Base-by-base conservation (phyloP, 2,888 invertebrate genomes). In the Temnothorax rugatulus region DNA sequence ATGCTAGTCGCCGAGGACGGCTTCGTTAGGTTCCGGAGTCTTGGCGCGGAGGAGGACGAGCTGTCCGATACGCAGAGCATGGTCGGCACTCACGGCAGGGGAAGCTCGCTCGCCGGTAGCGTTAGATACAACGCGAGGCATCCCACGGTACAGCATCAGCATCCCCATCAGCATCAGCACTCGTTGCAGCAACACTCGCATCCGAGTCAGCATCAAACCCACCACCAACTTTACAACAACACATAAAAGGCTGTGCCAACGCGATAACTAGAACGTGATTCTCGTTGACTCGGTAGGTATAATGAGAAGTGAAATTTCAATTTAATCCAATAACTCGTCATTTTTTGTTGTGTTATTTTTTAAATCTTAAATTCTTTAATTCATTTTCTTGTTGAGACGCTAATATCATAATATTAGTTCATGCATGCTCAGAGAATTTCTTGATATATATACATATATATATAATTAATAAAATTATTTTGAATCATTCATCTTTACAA, bases 1-100 rank as follows among this genome's bases (percentile, higher is more conserved):
- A 98, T 98, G 98, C 95, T 98, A 87, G 98, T 98, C n/a, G 97
- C 98, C 86, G 98, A 98, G 93, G 97, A 98, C 93, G 98, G 98
- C 7, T 98, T 98, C 95, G 97, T 98, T 18, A 96, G 98, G 90
- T 98, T 98, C 95, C 96, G 98, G 86, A 97, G 97, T 21, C 95
- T 98, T 90, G 97, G 94, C 0, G 91, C 92, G 25, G 94, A 94
- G 75, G 94, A 94, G 61, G 94, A 94, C 83, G 93, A 94, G 18
- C 61, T 93, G 63, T 93, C 93, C 29, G 94, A 94, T 84, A 92
- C 92, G 52, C 94, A 94, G 84, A 94, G 93, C 84, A 88, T 93
- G 84, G 93, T 92, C 1, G 94, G 92, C 1, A 94, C 93, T 54
- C 93, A 93, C 59, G 94, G 93, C 29, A 91, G 94, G 64, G 93